phyloP scores from a whole-genome alignment of 2,888 invertebrate genomes.

The Meiosimyza platycephala region DNA sequence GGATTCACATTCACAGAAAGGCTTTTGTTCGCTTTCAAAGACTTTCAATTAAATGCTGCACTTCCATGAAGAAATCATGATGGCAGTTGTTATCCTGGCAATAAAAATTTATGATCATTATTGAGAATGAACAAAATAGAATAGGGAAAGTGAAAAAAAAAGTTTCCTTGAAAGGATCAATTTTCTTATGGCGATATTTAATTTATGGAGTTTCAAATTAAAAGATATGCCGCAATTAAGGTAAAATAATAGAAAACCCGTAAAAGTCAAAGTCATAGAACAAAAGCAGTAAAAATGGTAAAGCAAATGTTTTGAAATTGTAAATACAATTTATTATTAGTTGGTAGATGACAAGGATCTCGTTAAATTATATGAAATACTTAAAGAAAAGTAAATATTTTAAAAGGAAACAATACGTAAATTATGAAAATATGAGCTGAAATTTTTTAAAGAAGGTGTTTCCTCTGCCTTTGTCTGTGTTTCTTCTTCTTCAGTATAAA shows the following conservation, averaged over 20 bases:
- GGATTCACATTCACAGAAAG: neutral
- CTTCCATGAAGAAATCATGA: neutral
- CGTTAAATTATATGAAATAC: neutral
- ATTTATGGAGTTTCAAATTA: conserved; percentile 18
- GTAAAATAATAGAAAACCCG: conserved; percentile 6
- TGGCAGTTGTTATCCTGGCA: neutral
- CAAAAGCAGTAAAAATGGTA: neutral
- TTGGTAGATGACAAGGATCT: conserved; percentile 3
- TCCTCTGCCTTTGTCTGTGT: neutral
- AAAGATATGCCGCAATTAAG: neutral
- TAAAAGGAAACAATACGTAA: too few species aligned
- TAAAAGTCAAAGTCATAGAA: neutral
- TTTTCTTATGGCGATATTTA: conserved; percentile 1
- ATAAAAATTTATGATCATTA: conserved; percentile 23
- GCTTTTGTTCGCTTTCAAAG: neutral
- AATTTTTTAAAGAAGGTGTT: conserved; percentile 6
- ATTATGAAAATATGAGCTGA: too few species aligned
- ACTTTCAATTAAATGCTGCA: conserved; percentile 24
- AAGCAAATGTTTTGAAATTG: conserved; percentile 21
- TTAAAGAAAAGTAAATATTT: neutral
- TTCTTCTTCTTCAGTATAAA: too few species aligned
- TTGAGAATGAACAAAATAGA: conserved; percentile 1
- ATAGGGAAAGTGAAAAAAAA: neutral
- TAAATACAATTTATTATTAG: conserved; percentile 16
- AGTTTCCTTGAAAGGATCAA: conserved; percentile 6